A percentile compares a stretch with the other conserved stretches of the same genome.
Conservation (phyloP, 2,888 invertebrate genomes). For the Drosophila melanosoma region DNA sequence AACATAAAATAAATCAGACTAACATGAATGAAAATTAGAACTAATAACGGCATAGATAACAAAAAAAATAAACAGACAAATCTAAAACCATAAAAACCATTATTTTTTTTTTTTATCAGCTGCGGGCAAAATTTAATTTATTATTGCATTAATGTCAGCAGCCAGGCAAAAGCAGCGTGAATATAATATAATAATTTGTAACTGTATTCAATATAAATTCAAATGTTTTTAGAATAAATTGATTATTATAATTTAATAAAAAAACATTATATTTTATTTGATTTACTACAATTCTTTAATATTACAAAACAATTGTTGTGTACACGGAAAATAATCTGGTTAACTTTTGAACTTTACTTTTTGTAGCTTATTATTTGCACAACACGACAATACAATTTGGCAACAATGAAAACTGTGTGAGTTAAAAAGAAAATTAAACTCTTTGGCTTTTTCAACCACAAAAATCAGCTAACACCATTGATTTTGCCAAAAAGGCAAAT, state of each 20-base stretch:
- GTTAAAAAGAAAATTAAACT: slow-evolving; percentile 45
- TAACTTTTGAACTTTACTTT: neutral
- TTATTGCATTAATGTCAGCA: slow-evolving; percentile 33
- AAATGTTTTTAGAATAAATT: too few relatives aligned
- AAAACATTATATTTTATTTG: neutral
- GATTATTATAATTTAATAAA: neutral
- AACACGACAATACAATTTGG: slow-evolving; percentile 3
- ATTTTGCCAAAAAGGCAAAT: slow-evolving; percentile 9
- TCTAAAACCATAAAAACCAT: slow-evolving; percentile 51
- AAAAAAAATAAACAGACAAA: slow-evolving; percentile 21
- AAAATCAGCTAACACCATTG: slow-evolving; percentile 41
- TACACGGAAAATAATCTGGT: neutral
- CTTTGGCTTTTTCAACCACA: slow-evolving; percentile 17
- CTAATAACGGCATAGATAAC: slow-evolving; percentile 67
- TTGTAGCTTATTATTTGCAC: neutral
- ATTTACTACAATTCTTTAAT: neutral
- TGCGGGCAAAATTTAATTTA: slow-evolving; percentile 41
- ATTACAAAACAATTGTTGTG: neutral
- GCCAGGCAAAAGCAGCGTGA: slow-evolving; percentile 32
- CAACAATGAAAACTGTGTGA: slow-evolving; percentile 21
- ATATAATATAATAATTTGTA: too few relatives aligned
- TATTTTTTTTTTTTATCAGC: slow-evolving; percentile 22
- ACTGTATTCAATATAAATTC: too few relatives aligned
- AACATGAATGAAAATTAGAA: slow-evolving; percentile 13
- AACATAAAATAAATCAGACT: slow-evolving; percentile 20